Percentiles rank a stretch among this genome's conserved stretches.
phyloP scores from a whole-genome alignment of 2,113 vertebrate genomes.

The Pogona vitticeps region DNA sequence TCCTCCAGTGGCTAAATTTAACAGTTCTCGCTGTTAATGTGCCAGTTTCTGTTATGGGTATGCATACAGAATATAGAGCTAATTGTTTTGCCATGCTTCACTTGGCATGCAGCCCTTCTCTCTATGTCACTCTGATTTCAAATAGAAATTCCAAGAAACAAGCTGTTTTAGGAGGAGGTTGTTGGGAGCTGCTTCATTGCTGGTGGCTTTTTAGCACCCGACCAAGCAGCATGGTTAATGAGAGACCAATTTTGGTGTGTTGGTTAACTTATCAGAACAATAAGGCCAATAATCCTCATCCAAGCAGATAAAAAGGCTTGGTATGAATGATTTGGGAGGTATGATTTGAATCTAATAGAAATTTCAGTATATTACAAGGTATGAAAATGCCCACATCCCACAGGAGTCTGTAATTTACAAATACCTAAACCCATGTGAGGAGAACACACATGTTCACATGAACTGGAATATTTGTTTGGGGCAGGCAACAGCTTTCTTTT shows the following conservation, averaged over 20 bases:
- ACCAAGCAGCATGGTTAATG: not conserved
- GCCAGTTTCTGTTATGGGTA: not conserved
- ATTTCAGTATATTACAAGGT: too few relatives aligned
- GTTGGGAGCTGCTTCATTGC: not conserved
- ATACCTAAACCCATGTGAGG: too few relatives aligned
- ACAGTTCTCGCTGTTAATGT: not conserved
- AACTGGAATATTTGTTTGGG: too few relatives aligned
- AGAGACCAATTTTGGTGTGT: not conserved
- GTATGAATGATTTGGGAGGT: too few relatives aligned
- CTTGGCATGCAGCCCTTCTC: conserved; percentile 20
- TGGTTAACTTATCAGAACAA: too few relatives aligned
- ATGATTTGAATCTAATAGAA: too few relatives aligned
- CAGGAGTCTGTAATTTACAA: too few relatives aligned
- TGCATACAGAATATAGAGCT: conserved; percentile 21
- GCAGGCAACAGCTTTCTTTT: too few relatives aligned
- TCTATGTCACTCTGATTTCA: not conserved
- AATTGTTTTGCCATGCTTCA: not conserved
- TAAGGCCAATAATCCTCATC: too few relatives aligned
- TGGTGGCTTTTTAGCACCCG: not conserved
- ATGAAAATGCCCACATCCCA: too few relatives aligned
- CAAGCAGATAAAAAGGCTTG: too few relatives aligned
- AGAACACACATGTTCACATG: too few relatives aligned
- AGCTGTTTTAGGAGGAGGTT: not conserved
- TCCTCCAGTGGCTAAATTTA: not conserved
- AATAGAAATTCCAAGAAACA: not conserved